Base-by-base conservation (phyloP, 2,888 invertebrate species). In the Pelosia muscerda region DNA sequence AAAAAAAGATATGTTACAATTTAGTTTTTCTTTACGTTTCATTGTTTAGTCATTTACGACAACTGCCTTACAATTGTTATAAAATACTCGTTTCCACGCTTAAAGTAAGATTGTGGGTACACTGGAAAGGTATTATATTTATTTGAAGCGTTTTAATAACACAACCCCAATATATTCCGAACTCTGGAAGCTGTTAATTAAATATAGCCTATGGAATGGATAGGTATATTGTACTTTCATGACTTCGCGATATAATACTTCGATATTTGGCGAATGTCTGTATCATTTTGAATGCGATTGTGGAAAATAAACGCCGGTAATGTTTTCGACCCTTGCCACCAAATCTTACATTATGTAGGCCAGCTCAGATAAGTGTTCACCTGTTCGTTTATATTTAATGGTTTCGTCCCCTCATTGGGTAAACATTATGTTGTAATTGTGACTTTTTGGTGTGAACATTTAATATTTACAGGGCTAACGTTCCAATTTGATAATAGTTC, bases 361-460 rank as follows among this genome's bases (percentile, higher is more conserved):
- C 63, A 69, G 60, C 59, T 60, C 65, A 69, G 69, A 68, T 69
- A 71, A 73, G 68, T 65, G 71, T 72, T 66, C 66, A 74, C 71
- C 81, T 78, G 76, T 74, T 67, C 75, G 72, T 65, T 78, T 78
- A 74, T 74, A 72, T 78, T 82, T 75, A 80, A 80, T 74, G 74
- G 69, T 73, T 74, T 75, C 62, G 73, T 74, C 66, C 73, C 68
- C 73, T 73, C 73, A 71, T 78, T 81, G 72, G 42, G 69, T 76
- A 71, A 74, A 72, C 76, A 72, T 81, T 76, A 76, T 63, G 68
- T 57, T 55, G 68, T 80, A 67, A 74, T 71, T 78, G 68, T 69
- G 68, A 59, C 67, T 68, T 73, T 75, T 68, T 71, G 65, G 72
- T 77, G 75, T 54, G 61, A 72, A 79, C 69, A 66, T 71, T 75